A percentile compares a stretch with the other conserved stretches of the same genome.
Evolutionary conservation across 2,797 vertebrate species (phyloP).

Genomic region (Cryptoblepharus egeriae): DNA sequence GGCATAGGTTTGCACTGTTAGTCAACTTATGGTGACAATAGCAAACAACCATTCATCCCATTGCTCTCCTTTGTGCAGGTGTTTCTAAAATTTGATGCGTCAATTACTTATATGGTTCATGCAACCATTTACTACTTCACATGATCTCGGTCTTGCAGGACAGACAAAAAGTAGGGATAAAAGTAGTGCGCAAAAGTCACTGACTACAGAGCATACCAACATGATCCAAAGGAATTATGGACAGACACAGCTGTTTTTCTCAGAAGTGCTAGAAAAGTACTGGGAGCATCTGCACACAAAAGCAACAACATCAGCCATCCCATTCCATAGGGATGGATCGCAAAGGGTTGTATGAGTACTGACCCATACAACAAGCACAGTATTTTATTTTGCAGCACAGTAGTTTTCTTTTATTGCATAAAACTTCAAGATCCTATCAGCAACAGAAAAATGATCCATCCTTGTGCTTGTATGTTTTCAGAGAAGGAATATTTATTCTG

Average conservation of each 20-base stretch:
- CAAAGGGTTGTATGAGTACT: neutral
- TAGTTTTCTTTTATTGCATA: neutral
- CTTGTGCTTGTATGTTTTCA: neutral
- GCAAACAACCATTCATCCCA: neutral
- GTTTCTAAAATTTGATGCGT: neutral
- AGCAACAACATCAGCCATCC: neutral
- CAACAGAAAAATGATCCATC: conserved; percentile 9
- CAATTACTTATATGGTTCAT: neutral
- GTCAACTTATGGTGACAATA: neutral
- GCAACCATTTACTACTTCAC: neutral
- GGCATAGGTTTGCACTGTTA: too few relatives aligned
- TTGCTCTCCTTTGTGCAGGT: neutral
- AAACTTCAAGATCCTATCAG: neutral
- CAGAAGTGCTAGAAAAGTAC: neutral
- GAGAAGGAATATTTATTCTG: neutral
- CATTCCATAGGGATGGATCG: neutral
- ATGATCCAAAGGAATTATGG: neutral
- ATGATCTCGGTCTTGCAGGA: too few relatives aligned
- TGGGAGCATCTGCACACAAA: neutral
- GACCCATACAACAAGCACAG: too few relatives aligned
- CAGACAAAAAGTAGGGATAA: neutral
- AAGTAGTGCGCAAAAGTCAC: neutral
- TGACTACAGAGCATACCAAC: neutral
- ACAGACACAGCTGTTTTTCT: neutral
- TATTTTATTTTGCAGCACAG: too few relatives aligned